Evolutionary conservation across 64 coral and sea anemone species (phyloP).

Genomic region (Stylophora pistillata): DNA sequence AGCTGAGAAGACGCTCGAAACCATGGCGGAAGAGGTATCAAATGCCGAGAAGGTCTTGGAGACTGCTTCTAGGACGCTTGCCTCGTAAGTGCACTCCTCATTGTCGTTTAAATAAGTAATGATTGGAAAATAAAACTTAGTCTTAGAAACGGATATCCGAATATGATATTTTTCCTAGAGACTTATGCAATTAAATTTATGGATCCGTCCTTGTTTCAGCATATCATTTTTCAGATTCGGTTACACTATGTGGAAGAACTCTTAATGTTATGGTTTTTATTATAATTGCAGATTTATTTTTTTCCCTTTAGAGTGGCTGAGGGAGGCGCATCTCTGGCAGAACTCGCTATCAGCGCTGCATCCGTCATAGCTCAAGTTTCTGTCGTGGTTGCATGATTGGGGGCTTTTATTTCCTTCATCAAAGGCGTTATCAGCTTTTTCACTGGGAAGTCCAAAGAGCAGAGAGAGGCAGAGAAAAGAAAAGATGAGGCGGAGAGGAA

Average conservation of each 20-base stretch:
- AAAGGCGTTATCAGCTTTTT: slow-evolving; percentile 8
- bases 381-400: background rate
- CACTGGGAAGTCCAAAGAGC: slow-evolving; percentile 13
- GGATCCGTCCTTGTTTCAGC: too few relatives aligned
- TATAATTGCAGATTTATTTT: background rate
- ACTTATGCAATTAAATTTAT: too few relatives aligned
- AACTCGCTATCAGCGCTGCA: background rate
- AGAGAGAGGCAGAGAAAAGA: background rate
- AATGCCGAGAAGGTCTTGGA: background rate
- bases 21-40: background rate
- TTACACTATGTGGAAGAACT: too few relatives aligned
- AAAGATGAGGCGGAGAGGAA: background rate
- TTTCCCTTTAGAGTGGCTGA: background rate
- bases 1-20: background rate
- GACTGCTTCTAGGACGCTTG: background rate
- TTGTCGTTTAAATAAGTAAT: too few relatives aligned
- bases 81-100: background rate
- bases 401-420: background rate
- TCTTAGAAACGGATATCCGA: too few relatives aligned
- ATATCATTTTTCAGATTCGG: too few relatives aligned
- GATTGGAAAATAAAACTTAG: too few relatives aligned
- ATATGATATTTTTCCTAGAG: too few relatives aligned
- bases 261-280: background rate
- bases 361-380: background rate
- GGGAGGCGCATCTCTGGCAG: background rate